phyloP scores from a whole-genome alignment of 1,140 invertebrate species.

The Chionoecetes opilio region DNA sequence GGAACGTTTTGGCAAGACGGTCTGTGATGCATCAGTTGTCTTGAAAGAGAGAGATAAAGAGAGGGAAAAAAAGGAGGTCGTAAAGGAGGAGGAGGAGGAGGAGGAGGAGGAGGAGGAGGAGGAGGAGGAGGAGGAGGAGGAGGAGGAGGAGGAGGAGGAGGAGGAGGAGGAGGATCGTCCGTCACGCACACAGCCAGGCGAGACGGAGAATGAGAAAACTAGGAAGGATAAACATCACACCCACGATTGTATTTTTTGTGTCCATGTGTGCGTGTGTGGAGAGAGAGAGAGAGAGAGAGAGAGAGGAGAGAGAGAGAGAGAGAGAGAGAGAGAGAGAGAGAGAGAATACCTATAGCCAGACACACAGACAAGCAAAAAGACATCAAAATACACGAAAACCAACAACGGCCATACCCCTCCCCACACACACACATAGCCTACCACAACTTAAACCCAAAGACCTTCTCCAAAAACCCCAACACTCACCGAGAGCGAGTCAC shows the following conservation, averaged over 20 bases:
- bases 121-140: neutral
- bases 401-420: neutral
- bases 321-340: neutral
- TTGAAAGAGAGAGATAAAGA: neutral
- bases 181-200: neutral
- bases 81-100: conserved; percentile 8
- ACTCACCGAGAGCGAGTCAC: conserved; percentile 83
- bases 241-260: neutral
- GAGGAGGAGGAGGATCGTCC: neutral
- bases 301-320: conserved; percentile 17
- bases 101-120: neutral
- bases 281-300: neutral
- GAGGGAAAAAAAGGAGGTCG: neutral
- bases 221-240: neutral
- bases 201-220: neutral
- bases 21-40: too few relatives aligned
- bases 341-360: neutral
- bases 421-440: neutral
- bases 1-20: too few relatives aligned
- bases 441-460: neutral
- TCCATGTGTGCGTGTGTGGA: neutral
- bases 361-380: neutral
- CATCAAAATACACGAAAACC: neutral
- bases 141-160: neutral
- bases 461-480: neutral